These are phyloP conservation scores for Stegastes partitus DNA, from an alignment of 2,113 vertebrate genomes.

Conservation along the genomic window DNA sequence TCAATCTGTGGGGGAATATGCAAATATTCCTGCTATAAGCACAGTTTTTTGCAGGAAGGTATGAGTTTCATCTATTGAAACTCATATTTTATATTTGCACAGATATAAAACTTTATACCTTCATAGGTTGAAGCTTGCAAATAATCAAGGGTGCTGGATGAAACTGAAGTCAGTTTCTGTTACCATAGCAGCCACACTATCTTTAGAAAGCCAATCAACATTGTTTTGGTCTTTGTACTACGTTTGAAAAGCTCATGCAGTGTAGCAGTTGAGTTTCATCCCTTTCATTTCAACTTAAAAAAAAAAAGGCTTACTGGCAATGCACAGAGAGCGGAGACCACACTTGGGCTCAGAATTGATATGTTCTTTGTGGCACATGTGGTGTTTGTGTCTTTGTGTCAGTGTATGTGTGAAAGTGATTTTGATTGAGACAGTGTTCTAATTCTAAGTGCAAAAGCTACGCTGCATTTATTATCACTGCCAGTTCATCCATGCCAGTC, in stretches of 20 bases:
- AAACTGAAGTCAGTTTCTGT: slow-evolving; percentile 37
- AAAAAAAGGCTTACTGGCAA: neutral
- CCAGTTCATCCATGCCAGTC: slow-evolving; percentile 1
- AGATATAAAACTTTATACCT: slow-evolving; percentile 7
- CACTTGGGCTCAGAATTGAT: neutral
- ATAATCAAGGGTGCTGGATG: neutral
- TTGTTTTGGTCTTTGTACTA: slow-evolving; percentile 8
- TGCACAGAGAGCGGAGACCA: neutral
- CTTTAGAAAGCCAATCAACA: slow-evolving; percentile 37
- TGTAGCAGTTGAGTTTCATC: neutral
- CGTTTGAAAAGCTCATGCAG: slow-evolving; percentile 1
- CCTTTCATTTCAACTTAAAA: slow-evolving; percentile 11
- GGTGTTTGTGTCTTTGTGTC: slow-evolving; percentile 14
- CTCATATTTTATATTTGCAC: neutral
- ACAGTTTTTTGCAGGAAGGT: neutral
- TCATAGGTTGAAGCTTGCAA: neutral
- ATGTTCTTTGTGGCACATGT: slow-evolving; percentile 1
- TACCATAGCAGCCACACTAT: slow-evolving; percentile 54
- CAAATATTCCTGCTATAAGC: neutral
- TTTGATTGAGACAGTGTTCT: slow-evolving; percentile 22
- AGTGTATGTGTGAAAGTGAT: slow-evolving; percentile 9
- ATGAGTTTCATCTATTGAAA: neutral
- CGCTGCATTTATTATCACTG: slow-evolving; percentile 48
- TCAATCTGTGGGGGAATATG: too few relatives aligned
- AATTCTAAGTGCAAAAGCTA: slow-evolving; percentile 36